A percentile compares a stretch with the other conserved stretches of the same genome.
These are phyloP conservation scores for Chrysodeixis includens DNA, from an alignment of 2,888 invertebrate genomes.

Conservation along the genomic window DNA sequence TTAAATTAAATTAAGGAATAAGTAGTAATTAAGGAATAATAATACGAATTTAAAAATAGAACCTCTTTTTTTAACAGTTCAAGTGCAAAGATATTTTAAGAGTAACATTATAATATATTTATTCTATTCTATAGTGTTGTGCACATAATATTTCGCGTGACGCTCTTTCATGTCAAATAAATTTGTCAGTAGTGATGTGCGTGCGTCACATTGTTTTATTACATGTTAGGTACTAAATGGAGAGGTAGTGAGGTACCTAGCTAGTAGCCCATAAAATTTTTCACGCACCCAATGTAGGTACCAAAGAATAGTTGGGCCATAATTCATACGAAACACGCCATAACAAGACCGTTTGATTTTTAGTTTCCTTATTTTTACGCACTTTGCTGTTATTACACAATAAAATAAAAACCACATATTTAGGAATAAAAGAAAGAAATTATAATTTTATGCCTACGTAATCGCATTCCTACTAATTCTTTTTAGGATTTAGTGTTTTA, in stretches of 20 bases:
- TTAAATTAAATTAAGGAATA: not conserved
- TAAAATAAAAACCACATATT: conserved; percentile 1
- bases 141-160: conserved; percentile 62
- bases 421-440: not conserved
- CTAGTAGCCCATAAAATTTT: conserved; percentile 61
- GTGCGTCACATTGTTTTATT: conserved; percentile 67
- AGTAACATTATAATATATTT: conserved; percentile 1
- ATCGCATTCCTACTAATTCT: no score
- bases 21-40: no score
- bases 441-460: not conserved
- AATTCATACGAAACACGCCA: conserved; percentile 50
- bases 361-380: conserved; percentile 19
- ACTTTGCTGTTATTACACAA: not conserved
- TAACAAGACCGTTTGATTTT: conserved; percentile 27
- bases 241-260: conserved; percentile 51
- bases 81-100: not conserved
- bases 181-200: conserved; percentile 67
- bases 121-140: conserved; percentile 43
- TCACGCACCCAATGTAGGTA: conserved; percentile 54
- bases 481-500: no score
- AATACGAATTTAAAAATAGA: not conserved
- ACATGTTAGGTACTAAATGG: conserved; percentile 67
- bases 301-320: conserved; percentile 51
- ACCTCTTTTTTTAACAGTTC: not conserved
- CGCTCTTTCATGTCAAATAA: conserved; percentile 64